phyloP scores from a whole-genome alignment of 2,113 vertebrate species.

The Antennarius striatus region DNA sequence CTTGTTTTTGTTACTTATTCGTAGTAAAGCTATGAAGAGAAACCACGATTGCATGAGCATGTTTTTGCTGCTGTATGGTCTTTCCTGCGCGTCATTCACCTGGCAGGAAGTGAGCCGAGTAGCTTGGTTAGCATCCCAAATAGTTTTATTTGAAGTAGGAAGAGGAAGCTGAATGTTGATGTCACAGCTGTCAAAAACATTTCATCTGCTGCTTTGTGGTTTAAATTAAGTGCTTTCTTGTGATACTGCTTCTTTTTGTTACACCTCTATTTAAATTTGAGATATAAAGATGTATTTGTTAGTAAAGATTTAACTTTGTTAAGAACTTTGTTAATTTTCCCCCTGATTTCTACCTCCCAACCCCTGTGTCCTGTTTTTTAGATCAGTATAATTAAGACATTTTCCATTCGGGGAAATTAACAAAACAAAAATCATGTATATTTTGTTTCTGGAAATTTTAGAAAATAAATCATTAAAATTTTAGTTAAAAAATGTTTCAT shows the following conservation, averaged over 20 bases:
- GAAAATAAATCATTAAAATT: slow-evolving; percentile 44
- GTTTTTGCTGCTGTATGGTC: neutral
- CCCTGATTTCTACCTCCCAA: neutral
- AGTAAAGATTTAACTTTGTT: neutral
- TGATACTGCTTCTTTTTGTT: neutral
- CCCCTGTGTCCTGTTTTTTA: slow-evolving; percentile 1
- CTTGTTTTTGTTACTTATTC: neutral
- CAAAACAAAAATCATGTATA: slow-evolving; percentile 23
- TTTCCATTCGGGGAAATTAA: slow-evolving; percentile 11
- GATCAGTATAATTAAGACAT: slow-evolving; percentile 5
- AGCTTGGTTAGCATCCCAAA: neutral
- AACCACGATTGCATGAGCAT: neutral
- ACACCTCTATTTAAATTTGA: neutral
- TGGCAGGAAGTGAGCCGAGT: neutral
- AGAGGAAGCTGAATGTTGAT: neutral
- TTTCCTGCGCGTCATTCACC: neutral
- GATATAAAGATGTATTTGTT: slow-evolving; percentile 2
- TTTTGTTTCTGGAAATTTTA: slow-evolving; percentile 35
- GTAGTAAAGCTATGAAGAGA: neutral
- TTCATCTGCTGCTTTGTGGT: slow-evolving; percentile 17
- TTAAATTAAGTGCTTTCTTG: neutral
- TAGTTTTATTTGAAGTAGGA: neutral
- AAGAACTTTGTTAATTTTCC: neutral
- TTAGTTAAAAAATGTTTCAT: slow-evolving; percentile 41
- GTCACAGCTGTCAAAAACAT: neutral